Base-by-base conservation (phyloP, 2,888 invertebrate species). In the Apamea sordens region DNA sequence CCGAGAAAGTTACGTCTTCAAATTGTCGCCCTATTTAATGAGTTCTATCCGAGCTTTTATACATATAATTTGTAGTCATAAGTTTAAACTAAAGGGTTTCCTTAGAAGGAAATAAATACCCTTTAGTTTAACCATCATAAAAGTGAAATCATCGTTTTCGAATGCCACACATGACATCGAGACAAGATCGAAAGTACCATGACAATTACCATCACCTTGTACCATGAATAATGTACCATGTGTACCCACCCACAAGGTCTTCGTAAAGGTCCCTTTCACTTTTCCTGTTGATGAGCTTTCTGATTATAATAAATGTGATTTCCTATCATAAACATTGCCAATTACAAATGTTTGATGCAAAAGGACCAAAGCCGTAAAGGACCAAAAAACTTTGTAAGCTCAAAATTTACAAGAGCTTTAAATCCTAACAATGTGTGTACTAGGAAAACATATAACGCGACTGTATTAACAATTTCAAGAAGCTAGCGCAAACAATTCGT, bases 401-500 rank as follows among this genome's bases (percentile, higher is more conserved):
- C 63, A 76, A 73, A 84, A 70, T 59, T 18, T 15, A 18, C 2
- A 44, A 41, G n/a, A 77, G 64, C 73, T 85, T 68, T 73, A 4
- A 50, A 59, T 8, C 32, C 13, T 32, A 28, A 77, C 36, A 70
- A 50, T 77, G n/a, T 73, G 21, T 64, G 41, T 89, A 88, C 88
- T 87, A 88, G 83, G 87, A 88, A 85, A 78, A 44, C 84, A 90
- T 88, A 90, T 88, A 90, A 86, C 61, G 50, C 74, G 65, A 76
- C 61, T n/a, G n/a, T n/a, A n/a, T n/a, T n/a, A 74, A 78, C 73
- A 80, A 80, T 77, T 82, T 87, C 61, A 67, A 76, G 77, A 69
- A 73, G 75, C 68, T 61, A 84, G 64, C 64, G 21, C 68, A 73
- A 79, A 79, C 79, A 77, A 44, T 75, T 76, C 50, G 68, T 73